Percentiles rank a stretch among this genome's conserved stretches.
These are phyloP conservation scores for Bovichtus variegatus DNA, from an alignment of 2,797 vertebrate genomes.

Conservation along the genomic window DNA sequence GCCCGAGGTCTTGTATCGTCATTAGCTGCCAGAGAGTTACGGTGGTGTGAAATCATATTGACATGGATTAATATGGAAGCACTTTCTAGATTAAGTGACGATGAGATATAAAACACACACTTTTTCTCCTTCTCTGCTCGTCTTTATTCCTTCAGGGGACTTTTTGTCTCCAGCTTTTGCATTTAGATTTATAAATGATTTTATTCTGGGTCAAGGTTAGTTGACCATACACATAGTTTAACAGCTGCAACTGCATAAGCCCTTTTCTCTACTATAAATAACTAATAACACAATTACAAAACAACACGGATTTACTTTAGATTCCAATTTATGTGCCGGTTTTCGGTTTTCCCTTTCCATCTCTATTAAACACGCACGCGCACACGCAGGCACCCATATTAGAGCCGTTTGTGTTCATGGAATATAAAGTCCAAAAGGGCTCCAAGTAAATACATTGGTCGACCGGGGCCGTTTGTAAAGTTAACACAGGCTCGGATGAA, in stretches of 20 bases:
- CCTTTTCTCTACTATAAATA: neutral
- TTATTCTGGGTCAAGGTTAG: neutral
- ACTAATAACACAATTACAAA: neutral
- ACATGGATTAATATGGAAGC: constrained; percentile 57
- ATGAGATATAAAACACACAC: constrained; percentile 37
- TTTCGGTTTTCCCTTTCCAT: neutral
- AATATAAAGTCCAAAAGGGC: constrained; percentile 33
- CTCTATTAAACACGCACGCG: constrained; percentile 8
- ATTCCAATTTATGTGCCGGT: neutral
- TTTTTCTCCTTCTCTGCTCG: neutral
- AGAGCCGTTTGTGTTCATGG: constrained; percentile 30
- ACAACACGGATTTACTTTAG: neutral
- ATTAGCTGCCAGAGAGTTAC: constrained; percentile 42
- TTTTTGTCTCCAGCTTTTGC: neutral
- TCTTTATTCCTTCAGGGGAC: neutral
- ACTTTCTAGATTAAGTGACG: constrained; percentile 54
- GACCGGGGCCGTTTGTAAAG: constrained; percentile 40
- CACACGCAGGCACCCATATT: constrained; percentile 21
- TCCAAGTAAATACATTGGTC: constrained; percentile 28
- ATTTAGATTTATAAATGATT: neutral
- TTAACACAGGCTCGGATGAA: constrained; percentile 42
- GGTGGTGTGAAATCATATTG: constrained; percentile 63
- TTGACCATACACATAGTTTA: neutral
- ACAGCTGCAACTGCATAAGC: neutral
- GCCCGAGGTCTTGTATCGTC: constrained; percentile 34